Percentiles rank a stretch among this genome's conserved stretches.
phyloP scores from a whole-genome alignment of 1,140 invertebrate genomes.

The Lucilia cuprina region DNA sequence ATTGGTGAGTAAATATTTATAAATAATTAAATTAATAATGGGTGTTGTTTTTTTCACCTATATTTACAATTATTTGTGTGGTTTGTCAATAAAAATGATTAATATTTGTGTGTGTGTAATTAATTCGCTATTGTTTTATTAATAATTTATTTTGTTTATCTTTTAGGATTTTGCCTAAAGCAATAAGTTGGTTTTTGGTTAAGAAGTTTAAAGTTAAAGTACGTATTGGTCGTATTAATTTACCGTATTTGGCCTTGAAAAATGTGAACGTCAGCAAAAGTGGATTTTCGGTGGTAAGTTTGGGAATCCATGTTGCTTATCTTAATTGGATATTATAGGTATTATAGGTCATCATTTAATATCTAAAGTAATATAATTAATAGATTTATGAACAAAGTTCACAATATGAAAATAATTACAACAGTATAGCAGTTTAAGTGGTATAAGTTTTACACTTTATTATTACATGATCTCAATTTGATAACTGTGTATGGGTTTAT shows the following conservation, averaged over 20 bases:
- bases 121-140: neutral
- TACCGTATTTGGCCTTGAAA: slow-evolving; percentile 70
- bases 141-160: neutral
- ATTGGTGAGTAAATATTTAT: slow-evolving; percentile 49
- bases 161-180: slow-evolving; percentile 70
- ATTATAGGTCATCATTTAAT: too few relatives aligned
- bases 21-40: neutral
- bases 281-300: slow-evolving; percentile 72
- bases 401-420: too few relatives aligned
- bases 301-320: neutral
- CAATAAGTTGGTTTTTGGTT: slow-evolving; percentile 71
- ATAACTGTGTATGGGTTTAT: too few relatives aligned
- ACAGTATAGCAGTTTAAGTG: too few relatives aligned
- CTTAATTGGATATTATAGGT: too few relatives aligned
- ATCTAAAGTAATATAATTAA: too few relatives aligned
- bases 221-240: slow-evolving; percentile 71
- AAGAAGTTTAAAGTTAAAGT: slow-evolving; percentile 71
- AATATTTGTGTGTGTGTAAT: neutral
- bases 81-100: neutral
- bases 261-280: slow-evolving; percentile 73
- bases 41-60: neutral
- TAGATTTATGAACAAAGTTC: too few relatives aligned
- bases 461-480: too few relatives aligned
- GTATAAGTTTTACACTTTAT: too few relatives aligned
- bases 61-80: neutral